A percentile compares a stretch with the other conserved stretches of the same genome.
phyloP scores from a whole-genome alignment of 2,797 vertebrate species.

The Protonibea diacanthus region DNA sequence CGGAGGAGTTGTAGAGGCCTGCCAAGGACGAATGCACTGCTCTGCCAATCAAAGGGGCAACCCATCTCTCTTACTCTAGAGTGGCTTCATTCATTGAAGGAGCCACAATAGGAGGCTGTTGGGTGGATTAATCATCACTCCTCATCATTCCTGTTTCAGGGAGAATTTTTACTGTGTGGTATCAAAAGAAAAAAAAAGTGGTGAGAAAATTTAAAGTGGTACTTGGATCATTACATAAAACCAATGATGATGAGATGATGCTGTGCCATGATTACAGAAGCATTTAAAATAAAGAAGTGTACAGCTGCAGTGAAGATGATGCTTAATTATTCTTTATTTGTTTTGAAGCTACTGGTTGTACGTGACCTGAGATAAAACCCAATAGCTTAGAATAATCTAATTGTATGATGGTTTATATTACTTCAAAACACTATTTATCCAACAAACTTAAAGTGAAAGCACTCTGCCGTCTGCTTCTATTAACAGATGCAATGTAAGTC shows the following conservation, averaged over 20 bases:
- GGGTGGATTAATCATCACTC: neutral
- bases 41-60: constrained; percentile 41
- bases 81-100: constrained; percentile 33
- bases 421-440: constrained; percentile 13
- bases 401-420: constrained; percentile 1
- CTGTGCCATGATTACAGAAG: neutral
- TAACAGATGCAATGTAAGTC: neutral
- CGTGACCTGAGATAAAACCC: constrained; percentile 4
- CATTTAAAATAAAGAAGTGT: neutral
- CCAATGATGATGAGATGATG: neutral
- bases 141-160: neutral
- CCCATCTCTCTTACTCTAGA: constrained; percentile 37
- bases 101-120: constrained; percentile 7
- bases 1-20: constrained; percentile 57
- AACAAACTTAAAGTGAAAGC: constrained; percentile 6
- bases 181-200: neutral
- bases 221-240: neutral
- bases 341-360: neutral
- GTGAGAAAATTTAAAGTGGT: neutral
- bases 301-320: neutral
- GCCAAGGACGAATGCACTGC: constrained; percentile 58
- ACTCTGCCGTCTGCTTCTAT: neutral
- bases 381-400: constrained; percentile 11
- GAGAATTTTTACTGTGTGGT: neutral
- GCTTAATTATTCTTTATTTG: neutral